These are phyloP conservation scores for Malaclemys terrapin DNA, from an alignment of 2,113 vertebrate genomes.

Conservation along the genomic window DNA sequence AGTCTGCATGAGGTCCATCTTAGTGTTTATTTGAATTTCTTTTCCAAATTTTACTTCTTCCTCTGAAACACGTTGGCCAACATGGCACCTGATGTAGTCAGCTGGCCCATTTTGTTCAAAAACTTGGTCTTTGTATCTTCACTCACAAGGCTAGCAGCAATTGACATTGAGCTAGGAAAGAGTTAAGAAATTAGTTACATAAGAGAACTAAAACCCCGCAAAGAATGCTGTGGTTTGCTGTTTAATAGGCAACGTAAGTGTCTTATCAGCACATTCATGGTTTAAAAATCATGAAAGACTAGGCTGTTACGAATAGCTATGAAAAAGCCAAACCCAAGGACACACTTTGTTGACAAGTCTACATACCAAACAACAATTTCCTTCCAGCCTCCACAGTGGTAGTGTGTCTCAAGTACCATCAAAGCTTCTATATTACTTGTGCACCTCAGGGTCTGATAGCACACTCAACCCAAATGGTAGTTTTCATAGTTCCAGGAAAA, in stretches of 20 bases:
- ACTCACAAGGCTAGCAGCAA: slow-evolving; percentile 96
- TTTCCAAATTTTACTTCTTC: slow-evolving; percentile 86
- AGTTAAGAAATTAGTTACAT: slow-evolving; percentile 26
- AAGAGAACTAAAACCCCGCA: neutral
- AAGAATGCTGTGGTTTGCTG: neutral
- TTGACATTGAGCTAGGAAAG: slow-evolving; percentile 91
- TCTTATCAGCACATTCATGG: neutral
- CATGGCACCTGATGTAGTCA: slow-evolving; percentile 98
- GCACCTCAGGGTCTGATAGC: neutral
- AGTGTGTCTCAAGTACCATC: neutral
- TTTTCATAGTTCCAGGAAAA: neutral
- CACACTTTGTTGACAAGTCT: neutral
- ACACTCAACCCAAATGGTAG: neutral
- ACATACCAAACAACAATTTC: neutral
- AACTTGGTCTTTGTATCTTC: slow-evolving; percentile 99
- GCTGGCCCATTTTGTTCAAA: slow-evolving; percentile 99
- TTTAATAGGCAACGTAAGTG: neutral
- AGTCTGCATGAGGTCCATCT: slow-evolving; percentile 80
- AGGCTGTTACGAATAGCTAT: neutral
- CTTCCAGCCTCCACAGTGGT: neutral
- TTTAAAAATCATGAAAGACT: neutral
- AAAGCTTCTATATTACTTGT: neutral
- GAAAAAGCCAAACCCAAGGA: neutral
- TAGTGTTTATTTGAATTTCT: slow-evolving; percentile 78
- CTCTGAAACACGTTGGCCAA: slow-evolving; percentile 99